phyloP scores from a whole-genome alignment of 2,888 invertebrate species.

The Parochlus steinenii region DNA sequence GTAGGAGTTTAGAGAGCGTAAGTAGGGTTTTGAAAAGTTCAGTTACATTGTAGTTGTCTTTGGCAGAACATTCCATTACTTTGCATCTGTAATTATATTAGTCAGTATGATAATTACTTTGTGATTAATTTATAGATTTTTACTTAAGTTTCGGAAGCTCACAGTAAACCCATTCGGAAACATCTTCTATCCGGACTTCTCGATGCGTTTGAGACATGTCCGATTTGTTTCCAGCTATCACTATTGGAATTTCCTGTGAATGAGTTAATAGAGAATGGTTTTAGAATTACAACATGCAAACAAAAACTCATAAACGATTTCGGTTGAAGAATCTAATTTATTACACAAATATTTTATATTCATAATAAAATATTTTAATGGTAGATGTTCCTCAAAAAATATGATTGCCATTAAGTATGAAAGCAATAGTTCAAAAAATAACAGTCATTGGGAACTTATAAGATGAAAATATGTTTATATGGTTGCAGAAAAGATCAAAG shows the following conservation, averaged over 20 bases:
- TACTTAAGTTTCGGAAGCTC: conserved; percentile 54
- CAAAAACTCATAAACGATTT: too few relatives aligned
- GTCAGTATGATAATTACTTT: conserved; percentile 1
- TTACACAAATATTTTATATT: too few relatives aligned
- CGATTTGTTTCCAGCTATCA: conserved; percentile 72
- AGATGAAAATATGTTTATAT: too few relatives aligned
- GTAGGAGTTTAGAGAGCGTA: conserved; percentile 54
- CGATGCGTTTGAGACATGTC: conserved; percentile 55
- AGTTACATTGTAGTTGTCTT: conserved; percentile 58
- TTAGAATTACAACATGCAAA: too few relatives aligned
- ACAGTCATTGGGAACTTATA: too few relatives aligned
- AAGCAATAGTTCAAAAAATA: too few relatives aligned
- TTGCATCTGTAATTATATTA: conserved; percentile 39
- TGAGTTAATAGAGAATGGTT: conserved; percentile 2
- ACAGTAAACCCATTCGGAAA: conserved; percentile 64
- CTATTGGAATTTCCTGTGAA: conserved; percentile 61
- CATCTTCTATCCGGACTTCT: conserved; percentile 60
- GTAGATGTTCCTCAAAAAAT: too few relatives aligned
- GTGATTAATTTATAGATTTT: conserved; percentile 14
- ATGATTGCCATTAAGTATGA: too few relatives aligned
- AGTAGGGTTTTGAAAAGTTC: conserved; percentile 68
- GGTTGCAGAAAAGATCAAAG: too few relatives aligned
- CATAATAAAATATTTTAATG: too few relatives aligned
- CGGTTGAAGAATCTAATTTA: too few relatives aligned
- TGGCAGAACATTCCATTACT: conserved; percentile 62